Base-by-base conservation (phyloP, 2,888 invertebrate genomes). In the Tenthredo notha region DNA sequence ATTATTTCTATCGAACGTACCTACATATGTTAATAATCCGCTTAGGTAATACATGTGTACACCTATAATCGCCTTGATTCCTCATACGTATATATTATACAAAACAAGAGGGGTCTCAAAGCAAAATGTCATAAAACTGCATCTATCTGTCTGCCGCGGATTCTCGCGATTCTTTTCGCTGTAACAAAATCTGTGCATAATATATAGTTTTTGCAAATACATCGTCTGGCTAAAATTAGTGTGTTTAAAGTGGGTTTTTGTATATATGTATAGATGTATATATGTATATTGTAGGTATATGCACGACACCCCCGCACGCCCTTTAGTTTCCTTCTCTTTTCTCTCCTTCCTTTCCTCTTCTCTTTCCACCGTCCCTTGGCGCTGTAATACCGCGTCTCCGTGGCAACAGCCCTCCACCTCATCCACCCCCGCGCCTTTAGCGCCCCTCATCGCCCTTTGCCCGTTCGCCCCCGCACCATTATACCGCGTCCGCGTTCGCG, bases 361-460 rank as follows among this genome's bases (percentile, higher is more conserved):
- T 29, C 91, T 88, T 87, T 89, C 89, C 90, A 91, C 87, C 91
- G 91, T 25, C 75, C 65, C 70, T 61, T 33, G 77, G 43, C 67
- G 94, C 93, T 91, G 94, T 84, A 94, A 94, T 94, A 87, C 94
- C 94, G 94, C 94, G 92, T 94, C 94, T 67, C 74, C 77, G 82
- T 87, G 90, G 94, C 93, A 88, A 90, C 93, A 92, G 93, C 92
- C 94, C 94, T 92, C 94, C 94, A 93, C 77, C 75, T 61, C 61
- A 61, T 61, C 33, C 37, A 82, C 25, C 77, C 29, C 21, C 50
- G 29, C 54, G 29, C 67, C 58, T 50, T 77, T 54, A n/a, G 58
- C 50, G 15, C 37, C 82, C 29, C 61, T 47, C 54, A 88, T 88
- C 90, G 90, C 89, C 89, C 89, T 88, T 85, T 77, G 85, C 85